Conservation (phyloP, 2,797 vertebrate genomes). For the Perodicticus potto region DNA sequence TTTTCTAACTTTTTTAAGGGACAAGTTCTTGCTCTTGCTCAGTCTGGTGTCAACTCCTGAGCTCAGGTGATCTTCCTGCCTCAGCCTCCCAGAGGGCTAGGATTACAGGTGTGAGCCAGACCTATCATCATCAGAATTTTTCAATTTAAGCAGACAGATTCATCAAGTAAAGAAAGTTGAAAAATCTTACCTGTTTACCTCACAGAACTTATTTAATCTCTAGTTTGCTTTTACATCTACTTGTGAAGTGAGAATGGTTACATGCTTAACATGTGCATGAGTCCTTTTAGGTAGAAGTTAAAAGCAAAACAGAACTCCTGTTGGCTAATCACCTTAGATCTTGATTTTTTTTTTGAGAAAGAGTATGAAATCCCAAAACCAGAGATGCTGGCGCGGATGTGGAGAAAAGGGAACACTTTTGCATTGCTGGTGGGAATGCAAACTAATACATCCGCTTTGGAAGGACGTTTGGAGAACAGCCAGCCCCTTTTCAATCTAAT, state of each 20-base stretch:
- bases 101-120: too few species aligned
- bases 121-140: background rate
- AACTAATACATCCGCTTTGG: too few species aligned
- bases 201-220: background rate
- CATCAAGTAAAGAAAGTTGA: conserved; percentile 17
- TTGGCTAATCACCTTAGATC: background rate
- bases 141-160: conserved; percentile 34
- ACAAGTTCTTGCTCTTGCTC: too few species aligned
- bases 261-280: background rate
- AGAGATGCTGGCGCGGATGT: too few species aligned
- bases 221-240: background rate
- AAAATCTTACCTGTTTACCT: background rate
- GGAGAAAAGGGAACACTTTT: too few species aligned
- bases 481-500: background rate
- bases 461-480: too few species aligned
- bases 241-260: background rate
- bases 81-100: too few species aligned
- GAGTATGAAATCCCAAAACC: too few species aligned
- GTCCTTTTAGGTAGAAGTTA: background rate
- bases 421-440: too few species aligned
- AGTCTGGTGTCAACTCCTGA: too few species aligned
- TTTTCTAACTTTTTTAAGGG: too few species aligned
- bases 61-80: too few species aligned
- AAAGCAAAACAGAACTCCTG: background rate
- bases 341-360: background rate